phyloP scores from a whole-genome alignment of 2,113 vertebrate species.

The Xenus cinereus region DNA sequence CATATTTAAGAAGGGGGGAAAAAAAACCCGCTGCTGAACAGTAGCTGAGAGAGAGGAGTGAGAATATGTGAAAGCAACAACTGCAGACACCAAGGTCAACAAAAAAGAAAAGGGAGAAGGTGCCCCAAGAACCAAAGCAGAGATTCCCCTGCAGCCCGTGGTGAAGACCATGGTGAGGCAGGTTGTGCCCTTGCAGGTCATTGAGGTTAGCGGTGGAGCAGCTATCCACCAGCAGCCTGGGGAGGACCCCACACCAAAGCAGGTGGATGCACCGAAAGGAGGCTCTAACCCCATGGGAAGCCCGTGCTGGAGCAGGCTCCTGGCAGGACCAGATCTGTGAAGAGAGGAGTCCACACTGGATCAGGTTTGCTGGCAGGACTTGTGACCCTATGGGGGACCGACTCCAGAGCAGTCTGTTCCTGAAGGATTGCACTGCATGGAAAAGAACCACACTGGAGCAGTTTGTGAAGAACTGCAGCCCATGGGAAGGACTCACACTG shows the following conservation, averaged over 20 bases:
- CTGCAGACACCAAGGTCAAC: neutral
- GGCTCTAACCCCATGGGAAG: neutral
- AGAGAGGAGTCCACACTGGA: neutral
- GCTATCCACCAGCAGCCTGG: neutral
- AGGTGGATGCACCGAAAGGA: neutral
- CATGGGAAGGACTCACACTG: neutral
- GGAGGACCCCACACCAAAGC: neutral
- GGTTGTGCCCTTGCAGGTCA: neutral
- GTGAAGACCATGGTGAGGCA: neutral
- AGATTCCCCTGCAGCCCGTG: neutral
- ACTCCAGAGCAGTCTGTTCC: neutral
- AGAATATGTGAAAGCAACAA: neutral
- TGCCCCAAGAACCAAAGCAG: neutral
- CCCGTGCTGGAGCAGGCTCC: neutral
- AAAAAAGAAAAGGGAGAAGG: neutral
- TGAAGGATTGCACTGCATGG: neutral
- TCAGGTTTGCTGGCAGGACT: neutral
- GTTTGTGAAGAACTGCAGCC: neutral
- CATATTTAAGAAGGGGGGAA: neutral
- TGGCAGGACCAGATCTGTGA: neutral
- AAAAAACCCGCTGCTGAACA: neutral
- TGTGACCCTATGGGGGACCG: neutral
- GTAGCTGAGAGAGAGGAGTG: neutral
- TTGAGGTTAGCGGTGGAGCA: neutral
- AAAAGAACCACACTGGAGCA: neutral